These are phyloP conservation scores for Balanococcus diminutus DNA, from an alignment of 2,888 invertebrate species.

Conservation along the genomic window DNA sequence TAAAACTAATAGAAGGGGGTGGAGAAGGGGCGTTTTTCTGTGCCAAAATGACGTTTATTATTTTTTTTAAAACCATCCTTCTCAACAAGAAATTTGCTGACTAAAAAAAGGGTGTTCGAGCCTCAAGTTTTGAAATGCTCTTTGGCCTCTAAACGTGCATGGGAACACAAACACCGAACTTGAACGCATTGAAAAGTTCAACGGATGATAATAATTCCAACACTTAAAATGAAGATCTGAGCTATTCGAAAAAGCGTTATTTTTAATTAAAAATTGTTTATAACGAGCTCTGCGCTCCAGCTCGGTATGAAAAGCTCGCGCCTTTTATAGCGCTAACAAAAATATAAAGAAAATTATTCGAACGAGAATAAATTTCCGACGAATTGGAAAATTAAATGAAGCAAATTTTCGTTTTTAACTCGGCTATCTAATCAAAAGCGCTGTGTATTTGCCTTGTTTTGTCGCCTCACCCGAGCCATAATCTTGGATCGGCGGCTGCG, in stretches of 20 bases:
- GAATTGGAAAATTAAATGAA: slow-evolving; percentile 16
- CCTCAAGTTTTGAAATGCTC: too few relatives aligned
- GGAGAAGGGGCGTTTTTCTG: too few relatives aligned
- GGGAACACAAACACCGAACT: too few relatives aligned
- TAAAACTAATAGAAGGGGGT: too few relatives aligned
- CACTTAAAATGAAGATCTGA: background rate
- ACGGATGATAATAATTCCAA: background rate
- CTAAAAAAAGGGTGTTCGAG: too few relatives aligned
- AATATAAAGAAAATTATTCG: background rate
- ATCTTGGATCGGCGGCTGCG: background rate
- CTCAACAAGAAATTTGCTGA: too few relatives aligned
- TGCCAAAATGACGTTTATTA: too few relatives aligned
- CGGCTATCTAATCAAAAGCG: background rate
- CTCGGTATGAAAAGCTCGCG: background rate
- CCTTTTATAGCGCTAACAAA: background rate
- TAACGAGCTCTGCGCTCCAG: background rate
- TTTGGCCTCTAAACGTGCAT: too few relatives aligned
- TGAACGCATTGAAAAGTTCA: too few relatives aligned
- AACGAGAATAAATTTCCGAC: background rate
- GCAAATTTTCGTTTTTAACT: slow-evolving; percentile 10
- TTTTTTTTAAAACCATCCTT: too few relatives aligned
- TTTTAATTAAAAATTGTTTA: background rate
- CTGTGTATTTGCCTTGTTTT: background rate
- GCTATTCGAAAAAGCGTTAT: background rate
- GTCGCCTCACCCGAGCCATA: background rate